Base-by-base conservation (phyloP, 1,140 invertebrate species). In the Penaeus indicus region DNA sequence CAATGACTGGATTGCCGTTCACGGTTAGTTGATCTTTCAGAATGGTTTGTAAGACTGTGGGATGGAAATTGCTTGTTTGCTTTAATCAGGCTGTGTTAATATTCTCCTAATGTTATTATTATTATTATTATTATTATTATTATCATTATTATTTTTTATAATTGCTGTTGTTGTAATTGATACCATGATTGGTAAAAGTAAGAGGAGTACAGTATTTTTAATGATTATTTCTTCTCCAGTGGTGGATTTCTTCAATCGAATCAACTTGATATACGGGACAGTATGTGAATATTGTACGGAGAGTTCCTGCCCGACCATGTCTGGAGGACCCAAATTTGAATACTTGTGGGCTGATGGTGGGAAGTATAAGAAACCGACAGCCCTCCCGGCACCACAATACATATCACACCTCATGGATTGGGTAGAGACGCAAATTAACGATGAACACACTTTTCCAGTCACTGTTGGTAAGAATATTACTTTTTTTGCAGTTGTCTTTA, bases 161-260 rank as follows among this genome's bases (percentile, higher is more conserved):
- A 27, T 25, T 81, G 16, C 64, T 42, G 38, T 42, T 42, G 38
- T 8, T 42, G 38, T 42, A 3, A 42, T 42, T 42, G 4, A 42
- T 42, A 42, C 38, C 11, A 54, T 54, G 16, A 54, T 54, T 8
- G 10, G 1, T 11, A 54, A 13, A 13, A 54, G 54, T 54, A 54
- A 54, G 1, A 13, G 54, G 54, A 54, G 16, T 54, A 54, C 54
- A 1, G 10, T 54, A 13, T 54, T 54, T 11, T 54, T 54, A 54
- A 54, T 54, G 54, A 13, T 54, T 11, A 19, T 89, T 38, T 85
- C n/a, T 86, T 92, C 93, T 93, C 90, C 93, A 98, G 97, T 98
- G 91, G 98, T 99, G 8, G 98, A 99, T 92, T 99, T 99, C 92
- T 99, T 99, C 93, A 99, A 99, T 93, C 95, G 97, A 92, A 98